Evolutionary conservation across 2,797 vertebrate species (phyloP).

Genomic region (Tadarida brasiliensis): DNA sequence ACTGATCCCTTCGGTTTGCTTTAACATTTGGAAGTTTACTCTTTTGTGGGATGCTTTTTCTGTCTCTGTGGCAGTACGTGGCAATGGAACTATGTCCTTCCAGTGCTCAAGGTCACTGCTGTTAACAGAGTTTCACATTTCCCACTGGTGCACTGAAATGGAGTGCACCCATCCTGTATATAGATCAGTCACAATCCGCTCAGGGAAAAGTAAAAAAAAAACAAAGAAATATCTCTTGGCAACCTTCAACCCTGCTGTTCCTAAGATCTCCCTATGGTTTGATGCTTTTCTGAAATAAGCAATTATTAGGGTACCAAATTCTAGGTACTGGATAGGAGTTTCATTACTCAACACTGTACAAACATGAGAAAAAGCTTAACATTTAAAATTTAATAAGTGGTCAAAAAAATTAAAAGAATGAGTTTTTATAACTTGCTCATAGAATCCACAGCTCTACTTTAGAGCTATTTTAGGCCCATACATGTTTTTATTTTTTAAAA

Average conservation of each 20-base stretch:
- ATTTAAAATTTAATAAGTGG: not conserved
- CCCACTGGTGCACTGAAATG: not conserved
- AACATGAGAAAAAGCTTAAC: not conserved
- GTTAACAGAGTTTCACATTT: not conserved
- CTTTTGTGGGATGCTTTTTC: not conserved
- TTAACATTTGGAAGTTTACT: not conserved
- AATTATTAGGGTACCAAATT: not conserved
- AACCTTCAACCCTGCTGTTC: not conserved
- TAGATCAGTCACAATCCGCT: not conserved
- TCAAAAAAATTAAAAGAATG: not conserved
- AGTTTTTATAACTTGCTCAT: not conserved
- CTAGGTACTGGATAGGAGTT: not conserved
- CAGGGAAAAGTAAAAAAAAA: not conserved
- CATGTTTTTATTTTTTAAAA: not conserved
- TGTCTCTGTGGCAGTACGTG: not conserved
- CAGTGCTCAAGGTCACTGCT: not conserved
- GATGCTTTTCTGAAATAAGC: conserved; percentile 36
- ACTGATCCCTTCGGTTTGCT: not conserved
- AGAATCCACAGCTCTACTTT: not conserved
- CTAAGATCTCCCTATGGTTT: not conserved
- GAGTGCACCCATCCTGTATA: not conserved
- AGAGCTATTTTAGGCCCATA: not conserved
- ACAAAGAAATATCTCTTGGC: not conserved
- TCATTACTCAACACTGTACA: not conserved
- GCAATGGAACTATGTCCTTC: not conserved